A percentile compares a stretch with the other conserved stretches of the same genome.
phyloP scores from a whole-genome alignment of 2,888 invertebrate genomes.

The Rhimphoctona megacephalus region DNA sequence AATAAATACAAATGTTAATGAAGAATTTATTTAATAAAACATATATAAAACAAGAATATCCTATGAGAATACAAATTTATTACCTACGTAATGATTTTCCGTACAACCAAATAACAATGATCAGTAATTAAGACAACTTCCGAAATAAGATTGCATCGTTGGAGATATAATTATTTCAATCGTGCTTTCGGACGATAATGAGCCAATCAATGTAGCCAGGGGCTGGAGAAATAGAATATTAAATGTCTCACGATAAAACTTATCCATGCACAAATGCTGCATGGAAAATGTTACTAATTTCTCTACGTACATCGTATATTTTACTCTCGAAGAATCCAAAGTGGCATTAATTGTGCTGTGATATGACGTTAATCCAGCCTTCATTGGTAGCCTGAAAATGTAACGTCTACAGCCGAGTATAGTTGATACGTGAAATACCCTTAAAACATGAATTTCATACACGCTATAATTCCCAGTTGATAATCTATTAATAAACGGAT shows the following conservation, averaged over 20 bases:
- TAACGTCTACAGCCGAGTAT: background rate
- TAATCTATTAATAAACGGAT: background rate
- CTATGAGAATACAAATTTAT: constrained; percentile 23
- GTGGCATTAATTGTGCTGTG: constrained; percentile 6
- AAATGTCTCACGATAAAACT: background rate
- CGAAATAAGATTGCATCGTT: background rate
- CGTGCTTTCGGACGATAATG: background rate
- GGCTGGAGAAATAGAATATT: constrained; percentile 21
- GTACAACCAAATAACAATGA: background rate
- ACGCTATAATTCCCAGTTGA: background rate
- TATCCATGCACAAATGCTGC: constrained; percentile 4
- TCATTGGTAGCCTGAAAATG: background rate
- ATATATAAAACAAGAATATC: constrained; percentile 34
- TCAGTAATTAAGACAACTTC: background rate
- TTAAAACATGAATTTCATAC: background rate
- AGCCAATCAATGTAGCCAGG: background rate
- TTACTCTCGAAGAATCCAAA: constrained; percentile 2
- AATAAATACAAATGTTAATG: constrained; percentile 51
- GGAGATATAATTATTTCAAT: background rate
- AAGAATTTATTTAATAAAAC: constrained; percentile 60
- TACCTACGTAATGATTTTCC: background rate
- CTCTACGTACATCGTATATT: background rate
- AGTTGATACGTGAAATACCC: constrained; percentile 1
- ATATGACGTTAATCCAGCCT: constrained; percentile 19
- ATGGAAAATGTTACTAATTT: constrained; percentile 10